Base-by-base conservation (phyloP, 2,797 vertebrate species). In the Moxostoma hubbsi region DNA sequence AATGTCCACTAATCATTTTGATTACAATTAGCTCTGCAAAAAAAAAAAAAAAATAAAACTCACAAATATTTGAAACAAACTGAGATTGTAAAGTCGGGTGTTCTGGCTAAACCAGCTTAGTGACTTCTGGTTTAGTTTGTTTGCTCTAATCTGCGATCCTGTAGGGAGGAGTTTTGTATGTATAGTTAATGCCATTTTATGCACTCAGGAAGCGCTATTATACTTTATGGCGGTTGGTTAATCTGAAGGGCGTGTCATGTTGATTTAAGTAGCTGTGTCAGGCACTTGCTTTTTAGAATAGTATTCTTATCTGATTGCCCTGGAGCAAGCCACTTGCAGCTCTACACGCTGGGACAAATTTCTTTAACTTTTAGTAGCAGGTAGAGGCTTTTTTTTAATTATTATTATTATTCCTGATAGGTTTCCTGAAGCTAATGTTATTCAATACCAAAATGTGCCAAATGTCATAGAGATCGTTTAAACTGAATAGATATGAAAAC, bases 241-340 rank as follows among this genome's bases (percentile, higher is more conserved):
- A 80, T 50, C 80, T 82, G 47, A 77, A 82, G 80, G 83, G 83
- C 61, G 83, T 46, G 68, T 75, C 15, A 0, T 82, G 80, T 84
- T 82, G 83, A 80, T 75, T 82, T 80, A 82, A 74, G 57, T 58
- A 51, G 71, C 70, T 67, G 53, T 36, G 36, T 36, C 36, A 24
- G 59, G 45, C 63, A 24, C 12, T 1, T 36, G 47, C 65, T 82
- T 79, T 74, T 78, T 13, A 63, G 70, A 45, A 63, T 51, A 43
- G 64, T 69, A 55, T 77, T 83, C 67, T 79, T 80, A 82, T 80
- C 64, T 72, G 69, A 75, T 78, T 73, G 77, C 76, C 83, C 71
- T 5, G 16, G 43, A 79, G 76, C 62, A 11, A 68, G 61, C 43
- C 67, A 15, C 58, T 64, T 75, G 51, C 72, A 67, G 50, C 16